A percentile compares a stretch with the other conserved stretches of the same genome.
phyloP scores from a whole-genome alignment of 2,888 invertebrate species.

The Horisme vitalbata region DNA sequence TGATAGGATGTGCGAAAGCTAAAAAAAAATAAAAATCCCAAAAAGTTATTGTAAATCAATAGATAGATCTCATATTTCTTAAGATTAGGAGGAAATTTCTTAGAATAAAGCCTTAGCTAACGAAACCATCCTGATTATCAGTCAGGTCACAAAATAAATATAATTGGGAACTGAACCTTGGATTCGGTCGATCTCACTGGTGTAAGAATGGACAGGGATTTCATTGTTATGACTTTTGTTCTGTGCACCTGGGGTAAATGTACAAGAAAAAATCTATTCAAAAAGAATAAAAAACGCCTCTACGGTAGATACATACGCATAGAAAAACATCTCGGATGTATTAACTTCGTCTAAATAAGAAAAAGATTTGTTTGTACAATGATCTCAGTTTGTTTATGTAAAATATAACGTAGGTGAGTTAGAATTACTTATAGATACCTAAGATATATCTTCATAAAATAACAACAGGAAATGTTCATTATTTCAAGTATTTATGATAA shows the following conservation, averaged over 20 bases:
- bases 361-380: conserved; percentile 60
- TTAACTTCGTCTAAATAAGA: conserved; percentile 42
- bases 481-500: conserved; percentile 33
- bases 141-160: not conserved
- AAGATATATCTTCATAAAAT: conserved; percentile 18
- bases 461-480: conserved; percentile 37
- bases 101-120: not conserved
- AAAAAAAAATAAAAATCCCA: too few species aligned
- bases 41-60: not conserved
- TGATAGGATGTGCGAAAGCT: too few species aligned
- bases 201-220: conserved; percentile 45
- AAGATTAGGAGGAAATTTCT: not conserved
- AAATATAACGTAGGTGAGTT: conserved; percentile 60
- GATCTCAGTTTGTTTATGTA: conserved; percentile 80
- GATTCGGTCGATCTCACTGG: conserved; percentile 56
- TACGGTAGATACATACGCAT: conserved; percentile 10
- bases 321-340: conserved; percentile 26
- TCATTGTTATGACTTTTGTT: conserved; percentile 57
- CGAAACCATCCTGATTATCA: not conserved
- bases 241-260: conserved; percentile 65
- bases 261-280: conserved; percentile 43
- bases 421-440: conserved; percentile 60
- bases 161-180: conserved; percentile 1
- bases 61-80: conserved; percentile 7
- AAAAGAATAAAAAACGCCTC: conserved; percentile 29